These are phyloP conservation scores for Leptoclinus maculatus DNA, from an alignment of 2,797 vertebrate genomes.

Conservation along the genomic window DNA sequence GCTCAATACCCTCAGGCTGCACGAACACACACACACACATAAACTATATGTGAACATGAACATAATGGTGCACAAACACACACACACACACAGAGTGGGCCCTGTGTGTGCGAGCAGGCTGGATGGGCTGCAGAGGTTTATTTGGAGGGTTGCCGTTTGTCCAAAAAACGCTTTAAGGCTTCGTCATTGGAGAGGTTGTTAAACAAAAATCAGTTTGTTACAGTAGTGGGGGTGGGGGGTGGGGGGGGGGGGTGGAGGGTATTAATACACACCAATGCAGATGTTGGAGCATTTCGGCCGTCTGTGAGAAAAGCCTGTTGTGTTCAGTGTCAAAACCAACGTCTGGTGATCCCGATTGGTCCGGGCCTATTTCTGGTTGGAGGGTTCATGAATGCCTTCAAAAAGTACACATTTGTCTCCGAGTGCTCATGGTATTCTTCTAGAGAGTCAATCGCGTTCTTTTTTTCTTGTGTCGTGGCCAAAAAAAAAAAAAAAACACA, in stretches of 20 bases:
- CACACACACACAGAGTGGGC: conserved; percentile 36
- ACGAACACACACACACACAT: conserved; percentile 41
- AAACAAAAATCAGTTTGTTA: conserved; percentile 84
- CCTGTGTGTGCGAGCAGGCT: conserved; percentile 16
- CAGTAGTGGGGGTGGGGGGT: conserved; percentile 43
- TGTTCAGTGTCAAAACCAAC: conserved; percentile 66
- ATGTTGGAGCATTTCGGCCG: conserved; percentile 54
- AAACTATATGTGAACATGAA: conserved; percentile 63
- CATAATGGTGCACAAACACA: conserved; percentile 58
- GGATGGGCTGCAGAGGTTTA: conserved; percentile 62
- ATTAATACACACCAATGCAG: conserved; percentile 76
- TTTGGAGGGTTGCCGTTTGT: conserved; percentile 70
- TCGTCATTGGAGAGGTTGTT: conserved; percentile 65
- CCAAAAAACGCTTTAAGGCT: conserved; percentile 76
- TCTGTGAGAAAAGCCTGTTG: conserved; percentile 75
- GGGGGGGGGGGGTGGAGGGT: conserved; percentile 36
- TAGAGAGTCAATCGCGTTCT: conserved; percentile 25
- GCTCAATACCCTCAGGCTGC: conserved; percentile 74
- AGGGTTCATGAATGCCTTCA: conserved; percentile 64
- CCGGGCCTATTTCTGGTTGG: conserved; percentile 67
- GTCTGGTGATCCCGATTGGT: conserved; percentile 73
- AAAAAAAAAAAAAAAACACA: conserved; percentile 64
- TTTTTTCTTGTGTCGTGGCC: conserved; percentile 20
- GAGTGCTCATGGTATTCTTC: conserved; percentile 36
- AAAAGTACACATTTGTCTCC: conserved; percentile 76